These are phyloP conservation scores for Centrocercus urophasianus DNA, from an alignment of 2,113 vertebrate species.

Conservation along the genomic window DNA sequence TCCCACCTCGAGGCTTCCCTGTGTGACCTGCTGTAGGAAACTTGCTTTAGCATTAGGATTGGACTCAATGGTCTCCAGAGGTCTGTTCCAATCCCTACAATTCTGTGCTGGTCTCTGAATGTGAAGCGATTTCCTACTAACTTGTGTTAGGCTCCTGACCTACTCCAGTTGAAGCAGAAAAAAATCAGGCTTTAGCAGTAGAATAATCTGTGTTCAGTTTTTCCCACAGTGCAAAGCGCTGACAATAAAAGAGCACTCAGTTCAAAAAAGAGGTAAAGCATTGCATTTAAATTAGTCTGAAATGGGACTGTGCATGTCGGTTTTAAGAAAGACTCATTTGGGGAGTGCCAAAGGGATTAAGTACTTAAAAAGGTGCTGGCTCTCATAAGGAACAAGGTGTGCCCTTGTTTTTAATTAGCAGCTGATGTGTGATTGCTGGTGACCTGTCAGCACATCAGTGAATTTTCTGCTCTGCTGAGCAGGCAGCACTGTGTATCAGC, in stretches of 20 bases:
- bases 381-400: not conserved
- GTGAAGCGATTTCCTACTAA: not conserved
- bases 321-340: rapidly evolving
- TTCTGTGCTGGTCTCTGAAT: not conserved
- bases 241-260: not conserved
- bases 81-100: not conserved
- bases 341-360: not conserved
- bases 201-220: not conserved
- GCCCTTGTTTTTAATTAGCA: not conserved
- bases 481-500: not conserved
- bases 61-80: not conserved
- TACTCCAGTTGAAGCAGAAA: not conserved
- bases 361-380: not conserved
- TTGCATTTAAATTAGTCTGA: not conserved
- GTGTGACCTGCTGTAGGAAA: not conserved
- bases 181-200: not conserved
- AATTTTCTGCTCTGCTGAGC: not conserved
- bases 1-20: no score
- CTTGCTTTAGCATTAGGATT: not conserved
- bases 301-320: not conserved
- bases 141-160: not conserved
- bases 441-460: not conserved
- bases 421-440: not conserved
- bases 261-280: not conserved
- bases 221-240: not conserved